Evolutionary conservation across 1,140 invertebrate genomes (phyloP).

Genomic region (Monochamus saltuarius): DNA sequence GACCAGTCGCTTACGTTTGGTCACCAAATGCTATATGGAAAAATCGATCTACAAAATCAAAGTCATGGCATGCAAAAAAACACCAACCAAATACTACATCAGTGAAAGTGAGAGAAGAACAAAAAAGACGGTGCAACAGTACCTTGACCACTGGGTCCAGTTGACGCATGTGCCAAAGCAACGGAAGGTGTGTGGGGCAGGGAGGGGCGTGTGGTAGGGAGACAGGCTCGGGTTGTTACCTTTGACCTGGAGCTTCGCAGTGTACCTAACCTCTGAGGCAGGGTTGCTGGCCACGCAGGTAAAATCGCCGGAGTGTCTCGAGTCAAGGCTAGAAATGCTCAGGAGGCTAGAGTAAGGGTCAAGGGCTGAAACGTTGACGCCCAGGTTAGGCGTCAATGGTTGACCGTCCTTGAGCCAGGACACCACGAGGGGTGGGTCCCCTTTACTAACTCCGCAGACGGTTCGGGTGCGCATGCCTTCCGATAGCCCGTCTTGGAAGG

Average conservation of each 20-base stretch:
- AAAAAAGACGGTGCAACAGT: conserved; percentile 51
- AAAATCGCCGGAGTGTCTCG: conserved; percentile 76
- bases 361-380: conserved; percentile 69
- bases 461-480: conserved; percentile 83
- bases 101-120: conserved; percentile 35
- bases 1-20: neutral
- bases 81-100: conserved; percentile 22
- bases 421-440: conserved; percentile 73
- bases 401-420: conserved; percentile 78
- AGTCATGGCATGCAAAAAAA: conserved; percentile 18
- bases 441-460: conserved; percentile 81
- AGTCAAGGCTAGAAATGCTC: conserved; percentile 73
- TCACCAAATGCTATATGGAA: neutral
- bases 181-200: conserved; percentile 48
- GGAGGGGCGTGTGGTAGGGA: conserved; percentile 12
- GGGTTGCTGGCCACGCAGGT: conserved; percentile 79
- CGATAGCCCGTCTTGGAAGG: conserved; percentile 76
- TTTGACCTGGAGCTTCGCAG: conserved; percentile 79
- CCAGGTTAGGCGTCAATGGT: conserved; percentile 61
- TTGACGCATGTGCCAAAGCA: conserved; percentile 58
- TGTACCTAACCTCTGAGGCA: conserved; percentile 76
- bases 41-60: conserved; percentile 14
- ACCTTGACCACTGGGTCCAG: conserved; percentile 49
- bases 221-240: conserved; percentile 56
- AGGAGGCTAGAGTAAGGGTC: conserved; percentile 75